Evolutionary conservation across 2,888 invertebrate genomes (phyloP), one percentile per base, ranked within the genome.

Genomic region (Xestia ashworthii): DNA sequence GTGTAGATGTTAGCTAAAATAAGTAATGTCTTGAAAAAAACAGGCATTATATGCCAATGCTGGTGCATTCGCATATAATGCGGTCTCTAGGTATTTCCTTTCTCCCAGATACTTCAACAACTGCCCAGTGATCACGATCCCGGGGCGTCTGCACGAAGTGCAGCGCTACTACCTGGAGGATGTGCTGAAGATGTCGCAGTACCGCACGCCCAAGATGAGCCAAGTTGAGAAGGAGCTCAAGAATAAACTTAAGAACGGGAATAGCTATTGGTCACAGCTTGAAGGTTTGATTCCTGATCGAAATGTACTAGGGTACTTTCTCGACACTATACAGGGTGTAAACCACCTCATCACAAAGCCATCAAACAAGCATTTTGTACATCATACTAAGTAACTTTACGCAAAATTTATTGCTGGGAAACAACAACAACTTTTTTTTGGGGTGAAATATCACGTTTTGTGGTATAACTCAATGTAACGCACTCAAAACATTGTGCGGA

Each of bases 141-240:
- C 98, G 58, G 99, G 99, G 0, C 97, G 98, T 53, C 94, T 98
- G 69, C 98, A 97, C 94, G 97, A 98, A 2, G 99, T 99, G 0
- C 97, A 98, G 83, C 97, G 98, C 41, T 98, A 97, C 91, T 98
- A 98, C 91, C 94, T 99, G 44, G 99, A 99, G 91, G 98, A 99
- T 89, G 97, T 99, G 53, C 95, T 99, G 14, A 96, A 97, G 88
- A 92, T 97, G 64, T 97, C 97, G 0, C 95, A 97, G 85, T 98
- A 98, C 91, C 95, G 91, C 89, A 97, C 96, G 0, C 93, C 94
- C 76, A 95, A 95, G 79, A 97, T 97, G 97, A 46, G 60, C 22
- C 92, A 92, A 32, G 93, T 93, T 0, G 95, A 96, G 88, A 89
- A 89, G 16, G 96, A 96, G 41, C 92, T 96, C 19, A 90, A 89